Evolutionary conservation across 2,113 vertebrate species (phyloP), one percentile per base, ranked within the genome.

Genomic region (Chionomys nivalis): DNA sequence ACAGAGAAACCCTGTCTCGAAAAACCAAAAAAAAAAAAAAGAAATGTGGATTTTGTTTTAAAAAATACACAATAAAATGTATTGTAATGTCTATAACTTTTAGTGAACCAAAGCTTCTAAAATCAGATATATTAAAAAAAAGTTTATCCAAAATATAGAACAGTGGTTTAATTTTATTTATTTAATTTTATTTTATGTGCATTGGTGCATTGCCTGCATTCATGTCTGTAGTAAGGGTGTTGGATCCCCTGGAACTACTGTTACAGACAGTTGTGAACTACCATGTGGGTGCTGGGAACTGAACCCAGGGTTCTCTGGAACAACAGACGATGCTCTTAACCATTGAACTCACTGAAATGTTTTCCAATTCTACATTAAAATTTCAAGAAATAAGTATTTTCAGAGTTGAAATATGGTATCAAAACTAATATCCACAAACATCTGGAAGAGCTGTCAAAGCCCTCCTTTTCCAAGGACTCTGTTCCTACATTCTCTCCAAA

Each of bases 81-180:
- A 93, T 96, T 94, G 82, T 63, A 97, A 96, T 24, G 92, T 89
- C 39, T 94, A 33, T 66, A 82, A 82, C 90, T 77, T 36, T 95
- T 33, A 81, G 31, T 83, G 49, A 94, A 73, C 36, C 86, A 92
- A 3, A 77, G 58, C 52, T 95, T 94, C 70, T 42, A 90, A 93
- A 75, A 90, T 66, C 16, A 86, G 66, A 23, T 85, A 90, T 17
- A 85, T 33, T 21, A 3, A n/a, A 90, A 96, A 92, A 81, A 72
- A 61, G 81, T 86, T 49, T 12, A 83, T 36, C 14, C 52, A 88
- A 95, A 97, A 95, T 91, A 92, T 55, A 92, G 11, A 76, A 17
- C 17, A 95, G 17, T n/a, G 44, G 33, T 47, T 49, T 81, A n/a
- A 72, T 70, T 70, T 70, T 36, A n/a, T 70, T 70, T 70, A 70